phyloP scores from a whole-genome alignment of 2,113 vertebrate species.

The Taxidea taxus region DNA sequence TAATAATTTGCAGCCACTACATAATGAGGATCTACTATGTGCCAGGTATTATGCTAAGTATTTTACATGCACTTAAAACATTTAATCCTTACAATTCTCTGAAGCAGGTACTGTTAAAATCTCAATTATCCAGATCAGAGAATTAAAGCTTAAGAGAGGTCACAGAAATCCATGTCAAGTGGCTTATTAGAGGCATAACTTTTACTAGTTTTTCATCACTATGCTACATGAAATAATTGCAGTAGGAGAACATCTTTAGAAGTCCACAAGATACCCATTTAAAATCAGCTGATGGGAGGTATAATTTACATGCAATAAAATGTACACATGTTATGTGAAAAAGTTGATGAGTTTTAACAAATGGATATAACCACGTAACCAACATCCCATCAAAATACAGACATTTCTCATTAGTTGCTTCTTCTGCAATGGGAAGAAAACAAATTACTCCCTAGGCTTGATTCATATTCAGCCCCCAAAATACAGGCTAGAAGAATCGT shows the following conservation, averaged over 20 bases:
- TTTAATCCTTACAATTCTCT: conserved; percentile 16
- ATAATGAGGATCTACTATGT: conserved; percentile 54
- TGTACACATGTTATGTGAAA: not conserved
- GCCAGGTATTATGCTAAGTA: conserved; percentile 25
- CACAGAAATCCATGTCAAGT: not conserved
- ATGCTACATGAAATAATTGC: not conserved
- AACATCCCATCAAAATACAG: conserved; percentile 9
- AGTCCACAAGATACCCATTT: not conserved
- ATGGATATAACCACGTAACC: not conserved
- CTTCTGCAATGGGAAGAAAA: conserved; percentile 5
- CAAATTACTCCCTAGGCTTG: not conserved
- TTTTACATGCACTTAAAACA: conserved; percentile 18
- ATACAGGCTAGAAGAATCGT: not conserved
- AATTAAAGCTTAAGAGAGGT: conserved; percentile 19
- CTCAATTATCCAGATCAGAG: not conserved
- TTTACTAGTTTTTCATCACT: not conserved
- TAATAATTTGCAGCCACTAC: conserved; percentile 13
- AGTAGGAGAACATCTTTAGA: conserved; percentile 9
- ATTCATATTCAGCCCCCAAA: not conserved
- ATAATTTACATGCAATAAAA: not conserved
- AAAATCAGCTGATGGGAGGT: not conserved
- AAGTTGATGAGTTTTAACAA: conserved; percentile 6
- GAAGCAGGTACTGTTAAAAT: conserved; percentile 28
- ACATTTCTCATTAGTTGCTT: not conserved
- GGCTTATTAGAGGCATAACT: not conserved